These are phyloP conservation scores for Dissostichus mawsoni DNA, from an alignment of 2,113 vertebrate genomes.

Conservation along the genomic window DNA sequence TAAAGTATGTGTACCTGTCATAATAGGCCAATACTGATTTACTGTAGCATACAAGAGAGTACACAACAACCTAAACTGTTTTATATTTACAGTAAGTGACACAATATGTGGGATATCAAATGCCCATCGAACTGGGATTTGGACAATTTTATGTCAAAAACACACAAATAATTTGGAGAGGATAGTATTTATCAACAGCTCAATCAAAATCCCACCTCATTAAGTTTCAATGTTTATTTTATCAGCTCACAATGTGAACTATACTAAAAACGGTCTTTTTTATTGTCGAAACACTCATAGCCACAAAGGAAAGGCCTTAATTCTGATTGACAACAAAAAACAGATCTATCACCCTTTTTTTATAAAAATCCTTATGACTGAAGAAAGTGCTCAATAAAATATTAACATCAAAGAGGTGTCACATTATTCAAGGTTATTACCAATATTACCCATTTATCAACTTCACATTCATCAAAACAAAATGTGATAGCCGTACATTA, in stretches of 20 bases:
- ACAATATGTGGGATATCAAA: background rate
- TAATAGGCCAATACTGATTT: too few species aligned
- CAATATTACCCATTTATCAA: conserved; percentile 9
- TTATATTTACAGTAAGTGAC: background rate
- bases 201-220: background rate
- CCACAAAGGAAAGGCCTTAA: background rate
- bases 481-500: conserved; percentile 20
- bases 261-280: too few species aligned
- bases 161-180: too few species aligned
- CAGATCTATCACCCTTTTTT: background rate
- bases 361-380: background rate
- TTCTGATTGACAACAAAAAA: background rate
- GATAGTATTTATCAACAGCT: background rate
- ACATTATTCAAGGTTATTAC: conserved; percentile 29
- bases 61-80: background rate
- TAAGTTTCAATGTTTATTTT: too few species aligned
- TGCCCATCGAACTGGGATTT: too few species aligned
- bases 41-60: too few species aligned
- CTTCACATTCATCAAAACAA: conserved; percentile 11
- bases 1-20: background rate
- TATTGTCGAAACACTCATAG: background rate
- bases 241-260: too few species aligned
- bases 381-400: background rate
- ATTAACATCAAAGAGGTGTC: conserved; percentile 17
- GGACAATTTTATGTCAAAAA: too few species aligned